Percentiles rank a stretch among this genome's conserved stretches.
Conservation (phyloP, 2,797 vertebrate genomes). For the Hyperoplus lanceolatus region DNA sequence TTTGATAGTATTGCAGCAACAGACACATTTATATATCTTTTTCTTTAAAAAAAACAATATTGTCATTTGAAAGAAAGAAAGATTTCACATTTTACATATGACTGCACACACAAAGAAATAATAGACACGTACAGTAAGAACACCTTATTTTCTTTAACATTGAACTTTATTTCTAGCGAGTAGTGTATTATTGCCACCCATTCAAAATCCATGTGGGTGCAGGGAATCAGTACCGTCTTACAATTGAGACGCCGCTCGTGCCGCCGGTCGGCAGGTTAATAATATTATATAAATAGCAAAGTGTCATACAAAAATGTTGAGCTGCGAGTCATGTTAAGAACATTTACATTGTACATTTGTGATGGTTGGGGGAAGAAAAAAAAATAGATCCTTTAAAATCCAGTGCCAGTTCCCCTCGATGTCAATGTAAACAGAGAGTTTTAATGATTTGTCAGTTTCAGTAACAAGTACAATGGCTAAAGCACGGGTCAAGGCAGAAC, state of each 20-base stretch:
- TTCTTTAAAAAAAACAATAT: not conserved
- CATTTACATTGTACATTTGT: constrained; percentile 58
- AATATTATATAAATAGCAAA: constrained; percentile 72
- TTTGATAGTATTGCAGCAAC: constrained; percentile 14
- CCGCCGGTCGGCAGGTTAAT: constrained; percentile 46
- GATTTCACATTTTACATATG: too few species aligned
- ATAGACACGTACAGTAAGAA: not conserved
- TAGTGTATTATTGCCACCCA: constrained; percentile 8
- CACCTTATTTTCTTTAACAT: constrained; percentile 13
- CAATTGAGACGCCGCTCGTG: constrained; percentile 4
- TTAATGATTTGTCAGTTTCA: not conserved
- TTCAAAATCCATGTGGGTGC: constrained; percentile 17
- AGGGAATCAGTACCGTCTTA: not conserved
- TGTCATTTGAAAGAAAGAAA: not conserved
- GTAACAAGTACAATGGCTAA: constrained; percentile 11
- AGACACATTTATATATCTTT: not conserved
- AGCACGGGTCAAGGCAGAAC: not conserved
- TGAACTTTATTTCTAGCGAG: constrained; percentile 59
- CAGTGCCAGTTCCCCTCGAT: constrained; percentile 20
- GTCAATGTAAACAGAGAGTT: not conserved
- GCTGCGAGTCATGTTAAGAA: constrained; percentile 61
- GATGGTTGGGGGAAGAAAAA: constrained; percentile 5
- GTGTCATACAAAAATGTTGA: constrained; percentile 63
- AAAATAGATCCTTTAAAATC: constrained; percentile 47
- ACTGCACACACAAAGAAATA: not conserved